Evolutionary conservation across 2,797 vertebrate genomes (phyloP), one percentile per base, ranked within the genome.

Genomic region (Darevskia mixta): DNA sequence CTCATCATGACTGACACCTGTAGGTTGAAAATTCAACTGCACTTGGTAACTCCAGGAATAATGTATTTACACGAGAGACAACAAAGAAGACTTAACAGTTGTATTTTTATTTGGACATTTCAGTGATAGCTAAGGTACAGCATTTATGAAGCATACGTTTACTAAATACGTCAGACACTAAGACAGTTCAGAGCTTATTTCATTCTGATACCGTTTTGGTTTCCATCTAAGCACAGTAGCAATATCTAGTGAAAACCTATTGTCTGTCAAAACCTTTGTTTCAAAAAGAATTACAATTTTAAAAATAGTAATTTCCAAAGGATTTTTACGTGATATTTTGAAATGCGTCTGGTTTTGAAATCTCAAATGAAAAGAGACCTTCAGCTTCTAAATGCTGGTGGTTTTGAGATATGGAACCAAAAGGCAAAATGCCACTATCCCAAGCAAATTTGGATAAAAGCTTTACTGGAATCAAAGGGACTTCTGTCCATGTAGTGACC

Each of bases 131-230:
- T 96, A 96, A 94, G 96, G 93, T 96, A 97, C 97, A 98, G 97
- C 96, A 97, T 97, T 97, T 97, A 98, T 94, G 96, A 97, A 98
- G 97, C 97, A 97, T 97, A 98, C 96, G 96, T 97, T 71, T 97
- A 98, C 97, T 96, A 95, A 97, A 97, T 97, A 98, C 98, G 97
- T 96, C 96, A 97, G 97, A 97, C 97, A 98, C 96, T 96, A 98
- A 96, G 96, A 97, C 95, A 95, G 96, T 94, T 96, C 92, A 94
- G 92, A 96, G 95, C 90, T 90, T 93, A 92, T 93, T 91, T 95
- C 94, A 92, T 95, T 92, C 92, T 92, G 95, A 95, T 94, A 93
- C 95, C 79, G 86, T 94, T 95, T 96, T 92, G 94, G 92, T 95
- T 96, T 95, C 94, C 92, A 90, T 93, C 93, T 94, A 93, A 71